phyloP scores from a whole-genome alignment of 2,888 invertebrate genomes.

The Zygogramma bicolorata region DNA sequence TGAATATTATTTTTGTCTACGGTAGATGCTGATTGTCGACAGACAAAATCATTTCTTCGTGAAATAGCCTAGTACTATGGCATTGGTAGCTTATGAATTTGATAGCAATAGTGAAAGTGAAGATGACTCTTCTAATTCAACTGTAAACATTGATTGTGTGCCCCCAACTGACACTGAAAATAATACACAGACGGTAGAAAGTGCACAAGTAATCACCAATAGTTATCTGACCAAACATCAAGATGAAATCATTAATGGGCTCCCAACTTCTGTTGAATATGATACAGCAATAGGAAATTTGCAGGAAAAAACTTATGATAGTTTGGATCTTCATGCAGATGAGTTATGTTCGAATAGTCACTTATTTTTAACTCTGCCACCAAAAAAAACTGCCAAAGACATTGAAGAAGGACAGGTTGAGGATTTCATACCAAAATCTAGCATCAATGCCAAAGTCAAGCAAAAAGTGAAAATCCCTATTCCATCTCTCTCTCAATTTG shows the following conservation, averaged over 20 bases:
- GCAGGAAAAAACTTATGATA: not conserved
- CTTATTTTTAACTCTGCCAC: slow-evolving; percentile 53
- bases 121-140: too few species aligned
- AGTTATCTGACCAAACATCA: too few species aligned
- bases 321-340: not conserved
- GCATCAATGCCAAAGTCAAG: slow-evolving; percentile 46
- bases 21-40: too few species aligned
- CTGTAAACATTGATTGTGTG: too few species aligned
- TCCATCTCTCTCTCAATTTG: slow-evolving; percentile 57
- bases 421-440: slow-evolving; percentile 58
- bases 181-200: too few species aligned
- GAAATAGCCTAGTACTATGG: too few species aligned
- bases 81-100: slow-evolving; percentile 58
- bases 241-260: too few species aligned
- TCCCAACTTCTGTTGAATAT: slow-evolving; percentile 2
- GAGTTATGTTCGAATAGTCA: not conserved
- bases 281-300: slow-evolving; percentile 8
- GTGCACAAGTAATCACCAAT: too few species aligned
- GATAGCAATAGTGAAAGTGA: slow-evolving; percentile 53
- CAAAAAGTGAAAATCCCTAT: slow-evolving; percentile 58
- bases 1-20: too few species aligned
- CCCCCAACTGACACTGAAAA: too few species aligned
- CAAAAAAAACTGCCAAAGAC: slow-evolving; percentile 40
- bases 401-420: slow-evolving; percentile 54
- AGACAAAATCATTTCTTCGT: too few species aligned